phyloP scores from a whole-genome alignment of 2,113 vertebrate species.

The Catharus fuscescens region DNA sequence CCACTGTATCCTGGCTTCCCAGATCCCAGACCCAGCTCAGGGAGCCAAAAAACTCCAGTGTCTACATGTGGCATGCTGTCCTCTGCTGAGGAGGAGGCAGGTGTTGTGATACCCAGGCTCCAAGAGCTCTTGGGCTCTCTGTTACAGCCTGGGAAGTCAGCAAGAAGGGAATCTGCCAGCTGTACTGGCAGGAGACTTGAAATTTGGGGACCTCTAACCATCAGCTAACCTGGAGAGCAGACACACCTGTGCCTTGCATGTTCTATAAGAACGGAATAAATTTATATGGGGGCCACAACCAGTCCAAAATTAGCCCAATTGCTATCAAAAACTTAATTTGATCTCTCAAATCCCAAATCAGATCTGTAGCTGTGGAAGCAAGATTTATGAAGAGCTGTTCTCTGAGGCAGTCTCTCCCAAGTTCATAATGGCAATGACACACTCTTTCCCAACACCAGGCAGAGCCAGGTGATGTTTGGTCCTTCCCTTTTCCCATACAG shows the following conservation, averaged over 20 bases:
- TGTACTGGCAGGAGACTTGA: not conserved
- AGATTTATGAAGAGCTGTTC: not conserved
- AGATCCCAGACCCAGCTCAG: not conserved
- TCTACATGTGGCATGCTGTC: not conserved
- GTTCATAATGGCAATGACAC: not conserved
- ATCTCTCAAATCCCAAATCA: not conserved
- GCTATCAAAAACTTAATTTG: not conserved
- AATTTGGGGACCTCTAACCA: not conserved
- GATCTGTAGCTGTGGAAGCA: not conserved
- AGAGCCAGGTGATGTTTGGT: not conserved
- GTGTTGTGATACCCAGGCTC: not conserved
- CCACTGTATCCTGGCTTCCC: not conserved
- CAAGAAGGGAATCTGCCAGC: not conserved
- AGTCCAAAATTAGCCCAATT: not conserved
- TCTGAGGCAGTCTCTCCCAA: not conserved
- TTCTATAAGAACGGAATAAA: not conserved
- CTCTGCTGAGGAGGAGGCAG: not conserved
- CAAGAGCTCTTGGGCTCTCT: not conserved
- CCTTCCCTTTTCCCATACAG: not conserved
- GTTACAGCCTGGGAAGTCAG: not conserved
- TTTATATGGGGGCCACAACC: not conserved
- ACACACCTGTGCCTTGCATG: not conserved
- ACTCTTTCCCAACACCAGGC: rapidly evolving
- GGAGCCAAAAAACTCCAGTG: not conserved
- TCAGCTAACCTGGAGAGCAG: not conserved